Conservation (phyloP, 2,113 vertebrate species). For the Corythornis cristatus region DNA sequence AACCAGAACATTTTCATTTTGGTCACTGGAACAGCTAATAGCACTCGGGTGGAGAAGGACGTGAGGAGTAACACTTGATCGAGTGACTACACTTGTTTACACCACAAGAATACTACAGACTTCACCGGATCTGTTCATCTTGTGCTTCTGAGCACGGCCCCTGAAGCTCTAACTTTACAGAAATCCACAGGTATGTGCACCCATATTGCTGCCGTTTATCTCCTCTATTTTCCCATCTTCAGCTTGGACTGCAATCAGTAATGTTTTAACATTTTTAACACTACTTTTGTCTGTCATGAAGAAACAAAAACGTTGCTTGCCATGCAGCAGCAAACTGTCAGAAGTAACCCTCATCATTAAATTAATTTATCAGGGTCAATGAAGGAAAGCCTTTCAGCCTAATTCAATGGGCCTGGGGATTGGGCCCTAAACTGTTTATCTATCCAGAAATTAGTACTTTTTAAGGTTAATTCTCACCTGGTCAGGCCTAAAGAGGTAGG, state of each 20-base stretch:
- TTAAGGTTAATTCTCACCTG: not conserved
- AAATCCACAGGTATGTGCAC: not conserved
- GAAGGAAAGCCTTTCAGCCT: not conserved
- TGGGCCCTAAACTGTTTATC: not conserved
- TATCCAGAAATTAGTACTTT: not conserved
- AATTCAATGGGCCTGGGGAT: not conserved
- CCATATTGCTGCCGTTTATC: not conserved
- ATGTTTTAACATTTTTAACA: not conserved
- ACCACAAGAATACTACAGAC: not conserved
- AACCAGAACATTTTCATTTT: not conserved
- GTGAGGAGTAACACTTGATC: not conserved
- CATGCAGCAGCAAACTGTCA: not conserved
- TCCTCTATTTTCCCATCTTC: not conserved
- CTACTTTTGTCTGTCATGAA: not conserved
- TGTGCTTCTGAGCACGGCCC: not conserved
- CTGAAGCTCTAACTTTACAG: not conserved
- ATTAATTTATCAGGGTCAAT: not conserved
- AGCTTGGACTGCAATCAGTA: not conserved
- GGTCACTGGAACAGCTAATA: not conserved
- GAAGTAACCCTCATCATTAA: not conserved
- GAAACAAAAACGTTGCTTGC: not conserved
- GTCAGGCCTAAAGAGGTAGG: not conserved
- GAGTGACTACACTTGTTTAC: not conserved
- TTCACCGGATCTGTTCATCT: not conserved
- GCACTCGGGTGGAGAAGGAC: not conserved